These are phyloP conservation scores for Panagrolaimus sp. DNA, from an alignment of 1,140 invertebrate genomes.

Conservation along the genomic window DNA sequence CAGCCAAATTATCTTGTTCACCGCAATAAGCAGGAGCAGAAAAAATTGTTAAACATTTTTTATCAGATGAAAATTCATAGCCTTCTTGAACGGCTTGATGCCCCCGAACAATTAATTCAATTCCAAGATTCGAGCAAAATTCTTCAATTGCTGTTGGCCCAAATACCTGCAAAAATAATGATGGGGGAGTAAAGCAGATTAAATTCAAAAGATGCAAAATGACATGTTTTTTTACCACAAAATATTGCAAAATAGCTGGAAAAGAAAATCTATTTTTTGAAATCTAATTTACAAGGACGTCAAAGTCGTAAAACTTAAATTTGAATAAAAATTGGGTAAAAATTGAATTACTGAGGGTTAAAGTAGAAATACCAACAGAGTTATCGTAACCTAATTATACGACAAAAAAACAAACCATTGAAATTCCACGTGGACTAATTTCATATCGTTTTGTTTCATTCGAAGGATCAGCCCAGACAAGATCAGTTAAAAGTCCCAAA, in stretches of 20 bases:
- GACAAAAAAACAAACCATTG: constrained; percentile 9
- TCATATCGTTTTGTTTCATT: not conserved
- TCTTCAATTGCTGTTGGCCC: constrained; percentile 20
- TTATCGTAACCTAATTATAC: too few species aligned
- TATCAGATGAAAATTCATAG: constrained; percentile 15
- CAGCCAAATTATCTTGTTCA: constrained; percentile 14
- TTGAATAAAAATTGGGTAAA: too few species aligned
- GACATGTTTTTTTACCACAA: too few species aligned
- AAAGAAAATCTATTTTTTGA: too few species aligned
- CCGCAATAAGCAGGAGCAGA: constrained; percentile 23
- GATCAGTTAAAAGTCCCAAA: constrained; percentile 81
- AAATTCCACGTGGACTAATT: constrained; percentile 17
- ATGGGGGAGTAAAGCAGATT: too few species aligned
- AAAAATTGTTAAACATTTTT: constrained; percentile 26
- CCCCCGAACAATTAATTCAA: constrained; percentile 22
- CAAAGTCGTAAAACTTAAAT: too few species aligned
- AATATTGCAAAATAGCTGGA: too few species aligned
- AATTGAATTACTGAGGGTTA: too few species aligned
- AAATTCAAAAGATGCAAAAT: too few species aligned
- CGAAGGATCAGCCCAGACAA: constrained; percentile 84
- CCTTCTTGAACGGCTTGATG: constrained; percentile 25
- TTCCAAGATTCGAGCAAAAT: constrained; percentile 16
- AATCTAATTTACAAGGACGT: too few species aligned
- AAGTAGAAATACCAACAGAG: too few species aligned
- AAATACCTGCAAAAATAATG: constrained; percentile 10